Conservation (phyloP, 2,113 vertebrate species). For the Hyperoodon ampullatus region DNA sequence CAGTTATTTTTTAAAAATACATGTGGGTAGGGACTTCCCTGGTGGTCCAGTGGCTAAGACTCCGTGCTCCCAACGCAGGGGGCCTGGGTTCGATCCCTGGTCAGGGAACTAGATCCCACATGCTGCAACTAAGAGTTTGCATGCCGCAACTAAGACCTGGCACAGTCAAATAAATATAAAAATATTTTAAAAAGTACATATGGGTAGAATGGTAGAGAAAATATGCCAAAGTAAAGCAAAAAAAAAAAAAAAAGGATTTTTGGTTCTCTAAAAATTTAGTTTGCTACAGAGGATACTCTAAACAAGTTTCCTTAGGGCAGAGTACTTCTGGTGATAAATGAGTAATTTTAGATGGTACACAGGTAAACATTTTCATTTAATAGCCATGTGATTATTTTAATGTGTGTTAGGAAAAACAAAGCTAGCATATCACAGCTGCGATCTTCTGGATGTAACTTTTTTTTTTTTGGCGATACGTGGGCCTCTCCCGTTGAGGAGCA, state of each 20-base stretch:
- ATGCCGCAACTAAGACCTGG: too few relatives aligned
- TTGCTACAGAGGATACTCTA: neutral
- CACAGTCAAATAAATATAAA: too few relatives aligned
- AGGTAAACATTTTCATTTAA: neutral
- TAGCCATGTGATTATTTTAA: neutral
- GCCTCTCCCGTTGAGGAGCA: rapidly evolving
- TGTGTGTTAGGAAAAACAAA: neutral
- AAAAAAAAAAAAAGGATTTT: neutral
- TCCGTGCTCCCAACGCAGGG: too few relatives aligned
- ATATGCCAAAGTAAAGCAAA: neutral
- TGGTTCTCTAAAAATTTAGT: neutral
- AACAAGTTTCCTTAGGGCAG: neutral
- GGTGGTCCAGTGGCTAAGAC: too few relatives aligned
- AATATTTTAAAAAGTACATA: neutral
- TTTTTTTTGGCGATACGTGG: too few relatives aligned
- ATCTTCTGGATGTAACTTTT: neutral
- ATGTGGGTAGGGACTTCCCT: too few relatives aligned
- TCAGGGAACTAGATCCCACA: too few relatives aligned
- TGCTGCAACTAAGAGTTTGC: too few relatives aligned
- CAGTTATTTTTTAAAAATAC: neutral
- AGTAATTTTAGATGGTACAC: neutral
- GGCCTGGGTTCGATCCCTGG: too few relatives aligned
- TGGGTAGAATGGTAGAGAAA: neutral
- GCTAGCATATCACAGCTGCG: neutral
- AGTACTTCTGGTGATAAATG: neutral